These are phyloP conservation scores for Botrylloides violaceus DNA, from an alignment of 23 tunicate genomes.

Conservation along the genomic window DNA sequence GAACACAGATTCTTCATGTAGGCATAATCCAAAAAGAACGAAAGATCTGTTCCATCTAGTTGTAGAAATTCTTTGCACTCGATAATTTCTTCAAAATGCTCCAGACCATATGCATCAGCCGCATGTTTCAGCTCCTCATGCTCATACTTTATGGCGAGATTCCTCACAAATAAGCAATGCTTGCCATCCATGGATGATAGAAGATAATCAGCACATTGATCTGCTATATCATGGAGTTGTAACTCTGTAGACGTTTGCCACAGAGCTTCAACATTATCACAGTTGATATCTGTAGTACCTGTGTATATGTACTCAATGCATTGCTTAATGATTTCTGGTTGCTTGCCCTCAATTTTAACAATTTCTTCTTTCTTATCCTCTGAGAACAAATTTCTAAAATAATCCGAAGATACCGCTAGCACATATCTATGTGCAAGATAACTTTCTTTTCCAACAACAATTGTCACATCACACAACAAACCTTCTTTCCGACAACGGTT, in stretches of 20 bases:
- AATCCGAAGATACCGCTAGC: slow-evolving; percentile 20
- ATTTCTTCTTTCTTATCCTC: slow-evolving; percentile 18
- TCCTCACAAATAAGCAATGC: slow-evolving; percentile 4
- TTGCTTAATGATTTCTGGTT: slow-evolving; percentile 10
- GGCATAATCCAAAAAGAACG: slow-evolving; percentile 2
- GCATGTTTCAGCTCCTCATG: slow-evolving; percentile 13
- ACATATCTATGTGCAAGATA: slow-evolving; percentile 19
- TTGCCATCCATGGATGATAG: slow-evolving; percentile 6
- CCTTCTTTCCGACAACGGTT: slow-evolving; percentile 20
- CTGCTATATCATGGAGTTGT: slow-evolving; percentile 17
- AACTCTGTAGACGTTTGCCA: slow-evolving; percentile 8
- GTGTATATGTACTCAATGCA: slow-evolving; percentile 24
- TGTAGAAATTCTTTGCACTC: slow-evolving; percentile 4
- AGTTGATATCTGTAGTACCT: neutral
- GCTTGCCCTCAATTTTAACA: slow-evolving; percentile 6
- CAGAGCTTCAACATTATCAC: slow-evolving; percentile 3
- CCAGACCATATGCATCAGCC: slow-evolving; percentile 8
- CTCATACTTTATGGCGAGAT: slow-evolving; percentile 4
- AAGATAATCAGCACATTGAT: slow-evolving; percentile 19
- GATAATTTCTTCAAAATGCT: slow-evolving; percentile 6
- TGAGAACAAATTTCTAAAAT: slow-evolving; percentile 16
- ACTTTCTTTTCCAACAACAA: slow-evolving; percentile 17
- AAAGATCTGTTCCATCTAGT: neutral
- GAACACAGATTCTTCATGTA: neutral
- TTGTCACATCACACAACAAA: slow-evolving; percentile 18